Base-by-base conservation (phyloP, 2,888 invertebrate species). In the Ormyrus thymus region DNA sequence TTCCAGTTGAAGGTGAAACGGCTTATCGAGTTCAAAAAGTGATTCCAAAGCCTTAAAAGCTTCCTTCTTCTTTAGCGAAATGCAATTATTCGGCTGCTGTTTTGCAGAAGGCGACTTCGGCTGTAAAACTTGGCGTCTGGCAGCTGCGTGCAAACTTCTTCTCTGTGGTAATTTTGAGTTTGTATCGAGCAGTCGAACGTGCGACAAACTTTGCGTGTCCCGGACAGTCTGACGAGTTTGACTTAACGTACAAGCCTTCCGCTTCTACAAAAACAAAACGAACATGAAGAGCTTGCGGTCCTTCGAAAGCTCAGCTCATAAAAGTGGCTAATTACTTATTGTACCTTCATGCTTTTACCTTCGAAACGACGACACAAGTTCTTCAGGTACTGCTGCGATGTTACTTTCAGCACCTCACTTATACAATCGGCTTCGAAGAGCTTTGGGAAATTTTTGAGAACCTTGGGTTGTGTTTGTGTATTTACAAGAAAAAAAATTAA, bases 21-120 rank as follows among this genome's bases (percentile, higher is more conserved):
- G 84, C 80, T 84, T 88, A 70, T 85, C 85, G 1, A 88, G 74
- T 50, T 88, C 84, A 55, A 89, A 89, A 7, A 89, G 82, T 10
- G 89, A 86, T 76, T 89, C 88, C 62, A 88, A 76, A 0, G 86
- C 87, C 46, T 80, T 83, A 69, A 85, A 87, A 0, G 77, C 79
- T 77, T 87, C 84, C 4, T 29, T 29, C 29, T 29, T 29, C 29
- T 29, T 29, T 29, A 29, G 4, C 29, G 29, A 29, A 29, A 29
- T 4, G 29, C 29, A 29, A 29, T 4, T 29, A 29, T 29, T 29
- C 29, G 29, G 29, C 1, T 29, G 29, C 29, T 29, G 29, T 4
- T 29, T 29, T 29, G 29, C 4, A 29, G 29, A 29, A 29, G 3
- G 4, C 29, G 4, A 29, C 29, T 29, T 29, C 29, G 29, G 29